Evolutionary conservation across 64 coral and sea anemone genomes (phyloP), one percentile per base, ranked within the genome.

Genomic region (Montipora foliosa): DNA sequence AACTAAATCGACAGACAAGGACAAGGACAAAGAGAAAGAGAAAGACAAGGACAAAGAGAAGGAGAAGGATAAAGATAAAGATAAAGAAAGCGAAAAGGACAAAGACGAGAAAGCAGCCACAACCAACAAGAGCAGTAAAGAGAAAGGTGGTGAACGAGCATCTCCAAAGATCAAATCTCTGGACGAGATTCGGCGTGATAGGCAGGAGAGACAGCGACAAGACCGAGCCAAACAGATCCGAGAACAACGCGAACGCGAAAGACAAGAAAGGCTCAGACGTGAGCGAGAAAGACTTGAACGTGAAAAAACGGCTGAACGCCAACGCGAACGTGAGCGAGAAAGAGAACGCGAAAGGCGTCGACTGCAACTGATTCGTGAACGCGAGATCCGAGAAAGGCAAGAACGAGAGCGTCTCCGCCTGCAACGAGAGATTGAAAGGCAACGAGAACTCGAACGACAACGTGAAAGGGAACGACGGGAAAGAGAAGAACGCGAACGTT

Each of bases 251-350:
- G 96, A 98, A 73, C 90, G 94, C 5, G 96, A 98, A 89, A 83
- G 96, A 76, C 85, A 95, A n/a, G 88, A 93, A 24, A 83, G 96
- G 77, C 55, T 98, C 17, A 91, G 87, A 67, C 82, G 96, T 7
- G 96, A 98, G 81, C 94, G 94, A 70, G 96, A 98, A 48, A 94
- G 96, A 44, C 84, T 98, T 90, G 96, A 95, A 66, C 96, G 96
- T 49, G 96, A 98, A 85, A 87, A 94, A 68, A 94, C 83, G 5
- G 86, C 93, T 8, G 96, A 90, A 69, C 94, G 96, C 50, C 90
- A 93, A 50, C 96, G 96, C 70, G 96, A 98, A 73, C 66, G 96
- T 50, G 96, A 98, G 78, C 94, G 94, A 59, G 96, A 98, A 47
- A 89, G 94, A 83, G 96, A 98, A 95, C 96, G 96, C 15, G 96